Evolutionary conservation across 2,888 invertebrate genomes (phyloP).

Genomic region (Mayetiola destructor): DNA sequence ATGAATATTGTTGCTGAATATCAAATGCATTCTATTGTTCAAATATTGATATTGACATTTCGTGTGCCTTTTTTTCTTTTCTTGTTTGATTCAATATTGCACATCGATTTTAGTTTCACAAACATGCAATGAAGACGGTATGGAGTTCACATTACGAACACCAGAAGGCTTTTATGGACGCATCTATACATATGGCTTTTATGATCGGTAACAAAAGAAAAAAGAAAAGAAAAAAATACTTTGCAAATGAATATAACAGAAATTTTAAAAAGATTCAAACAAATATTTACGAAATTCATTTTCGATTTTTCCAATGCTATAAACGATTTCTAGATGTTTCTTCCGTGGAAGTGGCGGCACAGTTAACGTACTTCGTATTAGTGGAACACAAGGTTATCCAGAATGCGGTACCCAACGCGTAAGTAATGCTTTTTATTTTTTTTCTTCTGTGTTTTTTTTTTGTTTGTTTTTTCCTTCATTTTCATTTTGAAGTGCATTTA

Average conservation of each 20-base stretch:
- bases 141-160: slow-evolving; percentile 80
- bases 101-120: slow-evolving; percentile 51
- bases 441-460: slow-evolving; percentile 1
- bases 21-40: neutral
- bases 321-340: slow-evolving; percentile 48
- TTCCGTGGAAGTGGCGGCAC: slow-evolving; percentile 81
- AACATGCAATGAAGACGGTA: slow-evolving; percentile 84
- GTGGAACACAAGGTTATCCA: slow-evolving; percentile 83
- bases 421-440: too few relatives aligned
- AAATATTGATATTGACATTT: neutral
- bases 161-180: slow-evolving; percentile 81
- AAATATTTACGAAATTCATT: neutral
- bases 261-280: neutral
- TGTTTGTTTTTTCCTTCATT: slow-evolving; percentile 14
- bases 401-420: slow-evolving; percentile 83
- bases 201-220: slow-evolving; percentile 45
- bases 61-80: neutral
- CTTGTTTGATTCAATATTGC: neutral
- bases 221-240: neutral
- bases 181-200: slow-evolving; percentile 83
- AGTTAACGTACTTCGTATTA: slow-evolving; percentile 66
- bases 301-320: neutral
- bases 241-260: neutral
- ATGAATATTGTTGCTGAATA: neutral
- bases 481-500: too few relatives aligned